Conservation (phyloP, 2,888 invertebrate genomes). For the Plebejus melissa region DNA sequence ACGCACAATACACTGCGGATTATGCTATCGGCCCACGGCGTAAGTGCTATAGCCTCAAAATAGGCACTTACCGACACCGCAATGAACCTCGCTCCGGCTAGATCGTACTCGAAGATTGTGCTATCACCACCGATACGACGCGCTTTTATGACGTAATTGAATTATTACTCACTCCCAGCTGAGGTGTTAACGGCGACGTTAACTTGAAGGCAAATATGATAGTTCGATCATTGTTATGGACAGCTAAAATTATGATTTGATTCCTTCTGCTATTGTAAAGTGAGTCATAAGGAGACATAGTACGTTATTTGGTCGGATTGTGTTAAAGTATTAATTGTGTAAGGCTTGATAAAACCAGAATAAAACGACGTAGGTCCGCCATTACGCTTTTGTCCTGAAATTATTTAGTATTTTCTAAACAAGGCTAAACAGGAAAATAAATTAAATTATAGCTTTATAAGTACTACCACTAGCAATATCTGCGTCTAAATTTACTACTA, state of each 20-base stretch:
- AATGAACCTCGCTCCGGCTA: conserved; percentile 63
- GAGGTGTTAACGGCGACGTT: conserved; percentile 53
- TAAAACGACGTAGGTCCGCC: too few relatives aligned
- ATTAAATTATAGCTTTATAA: too few relatives aligned
- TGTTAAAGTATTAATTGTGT: too few relatives aligned
- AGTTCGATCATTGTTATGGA: background rate
- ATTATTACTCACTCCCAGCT: conserved; percentile 57
- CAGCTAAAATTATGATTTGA: background rate
- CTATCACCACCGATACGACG: conserved; percentile 61
- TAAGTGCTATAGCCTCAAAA: conserved; percentile 59
- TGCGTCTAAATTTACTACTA: too few relatives aligned
- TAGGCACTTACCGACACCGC: conserved; percentile 65
- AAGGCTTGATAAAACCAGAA: too few relatives aligned
- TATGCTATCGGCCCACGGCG: conserved; percentile 64
- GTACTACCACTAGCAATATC: too few relatives aligned
- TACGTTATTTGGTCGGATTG: too few relatives aligned
- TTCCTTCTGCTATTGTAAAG: background rate
- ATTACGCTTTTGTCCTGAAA: too few relatives aligned
- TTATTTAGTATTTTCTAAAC: too few relatives aligned
- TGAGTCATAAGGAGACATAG: too few relatives aligned
- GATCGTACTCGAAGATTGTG: conserved; percentile 62
- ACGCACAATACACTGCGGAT: conserved; percentile 71
- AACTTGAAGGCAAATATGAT: conserved; percentile 34
- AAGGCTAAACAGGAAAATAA: too few relatives aligned
- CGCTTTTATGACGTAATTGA: conserved; percentile 66